Base-by-base conservation (phyloP, 2,113 vertebrate species). In the Cololabis saira region DNA sequence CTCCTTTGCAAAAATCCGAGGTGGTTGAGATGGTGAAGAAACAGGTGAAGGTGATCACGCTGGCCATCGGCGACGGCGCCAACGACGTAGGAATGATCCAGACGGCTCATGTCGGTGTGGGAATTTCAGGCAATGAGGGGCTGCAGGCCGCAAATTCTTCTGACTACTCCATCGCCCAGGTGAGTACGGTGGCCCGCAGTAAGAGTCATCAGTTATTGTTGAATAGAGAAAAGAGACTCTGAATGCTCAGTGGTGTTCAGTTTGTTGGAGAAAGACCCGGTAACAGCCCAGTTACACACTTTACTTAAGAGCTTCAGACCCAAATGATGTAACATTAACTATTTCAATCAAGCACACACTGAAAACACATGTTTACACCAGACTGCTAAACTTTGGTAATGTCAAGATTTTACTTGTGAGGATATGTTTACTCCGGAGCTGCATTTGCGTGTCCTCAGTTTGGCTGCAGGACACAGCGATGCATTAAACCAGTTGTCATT, bases 61-160 rank as follows among this genome's bases (percentile, higher is more conserved):
- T 99, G 47, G 98, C 98, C 0, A 98, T 99, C 9, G 98, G 98
- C 0, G 98, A 99, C 44, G 98, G 98, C 43, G 97, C 97, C 12
- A 99, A 99, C 15, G 98, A 99, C 1, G 96, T 99, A 60, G 97
- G 97, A 82, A 99, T 99, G 98, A 99, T 99, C 80, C 98, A 99
- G 82, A 98, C 96, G 0, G 98, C 98, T 8, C 97, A 99, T 0
- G 97, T 99, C 0, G 98, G 98, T 2, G 95, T 99, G 40, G 98
- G 98, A 21, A 99, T 99, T 78, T 98, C 97, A 13, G 98, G 98
- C 54, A 99, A 99, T 14, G 98, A 99, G 86, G 98, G 98, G 24
- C 93, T 99, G 8, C 98, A 99, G 85, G 98, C 97, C 2, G 97
- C 98, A 21, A 99, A 99, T 89, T 99, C 98, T 61, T 99, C 98